phyloP scores from a whole-genome alignment of 2,797 vertebrate species.

The Rhadinocentrus ornatus region DNA sequence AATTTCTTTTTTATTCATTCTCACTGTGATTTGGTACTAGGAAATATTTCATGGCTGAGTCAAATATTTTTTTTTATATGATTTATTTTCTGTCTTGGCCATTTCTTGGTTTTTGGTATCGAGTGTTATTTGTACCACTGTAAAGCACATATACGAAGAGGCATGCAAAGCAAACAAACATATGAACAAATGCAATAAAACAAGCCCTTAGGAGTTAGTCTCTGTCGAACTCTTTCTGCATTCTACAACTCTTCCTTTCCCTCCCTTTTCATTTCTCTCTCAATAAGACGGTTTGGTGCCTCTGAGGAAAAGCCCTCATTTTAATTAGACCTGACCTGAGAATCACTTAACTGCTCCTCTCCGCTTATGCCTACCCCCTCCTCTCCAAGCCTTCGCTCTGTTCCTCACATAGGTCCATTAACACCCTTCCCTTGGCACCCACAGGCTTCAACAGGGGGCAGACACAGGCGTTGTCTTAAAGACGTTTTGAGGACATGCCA shows the following conservation, averaged over 20 bases:
- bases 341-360: constrained; percentile 83
- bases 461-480: constrained; percentile 75
- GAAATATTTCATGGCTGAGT: constrained; percentile 56
- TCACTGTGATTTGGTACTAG: constrained; percentile 39
- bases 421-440: constrained; percentile 82
- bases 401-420: constrained; percentile 84
- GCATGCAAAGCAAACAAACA: constrained; percentile 62
- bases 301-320: constrained; percentile 82
- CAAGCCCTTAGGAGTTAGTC: constrained; percentile 51
- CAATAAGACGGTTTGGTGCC: constrained; percentile 76
- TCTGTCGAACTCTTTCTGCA: constrained; percentile 66
- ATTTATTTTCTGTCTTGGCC: constrained; percentile 45
- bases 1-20: constrained; percentile 34
- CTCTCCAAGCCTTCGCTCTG: constrained; percentile 70
- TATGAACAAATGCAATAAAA: constrained; percentile 66
- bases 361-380: constrained; percentile 63
- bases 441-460: constrained; percentile 77
- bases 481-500: constrained; percentile 83
- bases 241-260: constrained; percentile 67
- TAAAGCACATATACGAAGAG: constrained; percentile 53
- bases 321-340: constrained; percentile 85
- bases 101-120: constrained; percentile 47
- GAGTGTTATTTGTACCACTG: constrained; percentile 44
- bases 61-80: constrained; percentile 30
- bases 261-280: constrained; percentile 71